These are phyloP conservation scores for Mimachlamys varia DNA, from an alignment of 2,888 invertebrate genomes.

Conservation along the genomic window DNA sequence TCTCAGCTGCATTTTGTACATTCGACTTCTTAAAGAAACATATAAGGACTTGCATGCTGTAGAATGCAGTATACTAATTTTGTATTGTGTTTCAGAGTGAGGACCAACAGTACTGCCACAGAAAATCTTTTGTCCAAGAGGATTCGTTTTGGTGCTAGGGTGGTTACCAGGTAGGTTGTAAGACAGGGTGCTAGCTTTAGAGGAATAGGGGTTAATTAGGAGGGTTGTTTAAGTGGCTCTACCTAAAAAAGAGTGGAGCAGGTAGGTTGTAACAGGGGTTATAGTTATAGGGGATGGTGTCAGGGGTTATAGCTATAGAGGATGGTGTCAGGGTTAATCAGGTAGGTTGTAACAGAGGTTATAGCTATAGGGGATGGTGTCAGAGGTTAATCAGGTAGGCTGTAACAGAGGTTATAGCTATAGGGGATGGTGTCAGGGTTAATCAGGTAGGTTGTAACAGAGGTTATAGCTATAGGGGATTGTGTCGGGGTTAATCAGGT, in stretches of 20 bases:
- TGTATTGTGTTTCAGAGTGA: slow-evolving; percentile 66
- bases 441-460: background rate
- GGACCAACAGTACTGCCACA: slow-evolving; percentile 76
- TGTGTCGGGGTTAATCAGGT: background rate
- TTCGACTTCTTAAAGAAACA: too few relatives aligned
- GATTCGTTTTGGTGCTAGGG: slow-evolving; percentile 79
- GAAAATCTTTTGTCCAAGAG: slow-evolving; percentile 78
- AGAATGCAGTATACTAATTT: too few relatives aligned
- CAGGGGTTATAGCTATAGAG: background rate
- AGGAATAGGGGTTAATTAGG: background rate
- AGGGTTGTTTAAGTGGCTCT: background rate
- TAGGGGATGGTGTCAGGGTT: background rate
- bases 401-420: background rate
- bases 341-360: background rate
- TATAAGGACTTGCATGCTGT: too few relatives aligned
- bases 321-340: background rate
- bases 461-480: background rate
- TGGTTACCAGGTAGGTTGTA: slow-evolving; percentile 75
- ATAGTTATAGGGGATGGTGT: background rate
- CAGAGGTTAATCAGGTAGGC: background rate
- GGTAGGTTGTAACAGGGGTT: background rate
- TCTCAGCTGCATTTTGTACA: too few relatives aligned
- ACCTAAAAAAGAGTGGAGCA: background rate
- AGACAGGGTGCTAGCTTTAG: background rate
- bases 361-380: too few relatives aligned